Evolutionary conservation across 2,113 vertebrate genomes (phyloP), one percentile per base, ranked within the genome.

Genomic region (Osmerus mordax): DNA sequence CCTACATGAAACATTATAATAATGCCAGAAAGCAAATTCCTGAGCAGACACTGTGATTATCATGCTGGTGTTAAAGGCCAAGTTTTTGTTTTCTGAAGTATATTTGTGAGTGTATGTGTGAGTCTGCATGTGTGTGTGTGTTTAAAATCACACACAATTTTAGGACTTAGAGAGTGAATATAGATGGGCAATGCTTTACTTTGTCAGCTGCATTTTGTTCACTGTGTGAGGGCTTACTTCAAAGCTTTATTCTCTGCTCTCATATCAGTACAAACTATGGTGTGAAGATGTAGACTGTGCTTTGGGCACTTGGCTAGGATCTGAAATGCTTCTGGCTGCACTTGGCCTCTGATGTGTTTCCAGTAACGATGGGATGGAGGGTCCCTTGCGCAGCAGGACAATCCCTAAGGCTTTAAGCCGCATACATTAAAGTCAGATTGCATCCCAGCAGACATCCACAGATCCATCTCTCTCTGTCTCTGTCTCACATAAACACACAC

Each of bases 241-340:
- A 79, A 67, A 72, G 71, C 47, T 14, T 5, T n/a, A 56, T 58
- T 54, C 66, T 71, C 52, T 65, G 28, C 54, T 65, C 65, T 67
- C 32, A 28, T 25, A 52, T 63, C 47, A 16, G 65, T 25, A 15
- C 59, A 52, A 28, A 7, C 15, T 56, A 61, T 3, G 65, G 18
- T 51, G 65, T 51, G 12, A 41, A 15, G 41, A 54, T 12, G 21
- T 52, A 67, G 41, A 25, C 4, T 25, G 65, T 15, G 32, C 65
- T 29, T 11, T 23, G 66, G 61, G 71, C n/a, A 14, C 41, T 67
- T 70, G 29, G 64, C 68, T 67, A 65, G 77, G 51, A 71, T 74
- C 68, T 68, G 66, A 67, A 64, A 65, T 54, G 55, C 72, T 69
- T 56, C 63, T 21, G 13, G 53, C 65, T 65, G 15, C 59, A 65